Evolutionary conservation across 2,797 vertebrate species (phyloP), one percentile per base, ranked within the genome.

Genomic region (Fistularia commersonii): DNA sequence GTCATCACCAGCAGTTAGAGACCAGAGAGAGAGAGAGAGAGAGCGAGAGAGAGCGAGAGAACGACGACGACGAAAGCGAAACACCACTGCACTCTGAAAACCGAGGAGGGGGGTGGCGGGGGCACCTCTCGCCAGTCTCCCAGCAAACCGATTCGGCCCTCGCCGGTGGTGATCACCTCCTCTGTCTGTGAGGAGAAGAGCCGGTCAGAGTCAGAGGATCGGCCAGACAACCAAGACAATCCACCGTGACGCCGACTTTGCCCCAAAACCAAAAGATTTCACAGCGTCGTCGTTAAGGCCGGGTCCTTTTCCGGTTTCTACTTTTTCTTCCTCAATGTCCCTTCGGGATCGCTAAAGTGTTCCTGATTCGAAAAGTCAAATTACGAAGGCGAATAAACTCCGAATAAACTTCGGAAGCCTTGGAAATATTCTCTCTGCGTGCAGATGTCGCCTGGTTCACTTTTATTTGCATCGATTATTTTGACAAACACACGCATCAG

Each of bases 111-210:
- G 23, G 23, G 2, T 23, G 23, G 23, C 23, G 45, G 15, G 54
- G 64, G 81, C 82, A 95, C 93, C 90, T 94, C 88, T 84, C 84
- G 76, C 80, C 88, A 89, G 69, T 93, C 88, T 82, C 92, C 90
- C 66, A 95, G 79, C 74, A 95, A 72, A 72, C 92, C 78, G 49
- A 94, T 83, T 72, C 76, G 76, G 59, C 90, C 91, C 80, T 93
- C 92, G 51, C 82, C 77, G 58, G 87, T 87, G 76, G 80, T 76
- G 72, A 89, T 57, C 31, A 87, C 84, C 33, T 92, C 90, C 81
- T 94, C 92, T 77, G 88, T 90, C 93, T 95, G 90, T 40, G 35
- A 69, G 74, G 70, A 64, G 9, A 69, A 40, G 45, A 54, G 44
- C 50, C 11, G 73, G 49, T 69, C 64, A 87, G 66, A 80, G 51